Base-by-base conservation (phyloP, 1,140 invertebrate species). In the Atopsyche davidsoni region DNA sequence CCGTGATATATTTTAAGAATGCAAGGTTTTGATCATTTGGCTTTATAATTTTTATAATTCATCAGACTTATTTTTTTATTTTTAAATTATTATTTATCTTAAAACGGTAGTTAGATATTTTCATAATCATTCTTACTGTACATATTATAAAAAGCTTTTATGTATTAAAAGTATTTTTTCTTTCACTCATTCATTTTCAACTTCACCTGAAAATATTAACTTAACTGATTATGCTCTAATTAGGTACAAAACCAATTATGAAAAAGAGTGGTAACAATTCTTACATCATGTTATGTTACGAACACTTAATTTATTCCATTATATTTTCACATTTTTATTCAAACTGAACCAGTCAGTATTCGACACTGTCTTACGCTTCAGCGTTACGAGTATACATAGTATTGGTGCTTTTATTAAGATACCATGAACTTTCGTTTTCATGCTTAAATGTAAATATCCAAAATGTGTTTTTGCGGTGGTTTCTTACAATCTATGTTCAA, bases 391-490 rank as follows among this genome's bases (percentile, higher is more conserved):
- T n/a, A n/a, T n/a, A n/a, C n/a, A n/a, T n/a, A n/a, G n/a, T n/a
- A n/a, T n/a, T n/a, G 21, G 13, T 45, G 43, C 28, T 45, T 23
- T 24, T 40, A 40, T 40, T 39, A 18, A 21, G 16, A 21, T 40
- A 40, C 38, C 38, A 40, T 11, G 10, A 18, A 21, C 25, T 7
- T n/a, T 28, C n/a, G 25, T 28, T 7, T 7, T 28, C 6, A n/a
- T 16, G 23, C 24, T n/a, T 13, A 25, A 25, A 42, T 42, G n/a
- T n/a, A 28, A 28, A 28, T n/a, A 28, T 6, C 24, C 24, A 41
- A 51, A 34, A 58, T 58, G 56, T 58, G 56, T 45, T 58, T 58
- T 45, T 58, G 56, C 48, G 43, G 56, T 19, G 49, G 56, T 36
- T 58, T 58, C 39, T 46, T 58, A 31, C 51, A 54, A 23, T 58